phyloP scores from a whole-genome alignment of 2,888 invertebrate genomes.

The Cosmopolites sordidus region DNA sequence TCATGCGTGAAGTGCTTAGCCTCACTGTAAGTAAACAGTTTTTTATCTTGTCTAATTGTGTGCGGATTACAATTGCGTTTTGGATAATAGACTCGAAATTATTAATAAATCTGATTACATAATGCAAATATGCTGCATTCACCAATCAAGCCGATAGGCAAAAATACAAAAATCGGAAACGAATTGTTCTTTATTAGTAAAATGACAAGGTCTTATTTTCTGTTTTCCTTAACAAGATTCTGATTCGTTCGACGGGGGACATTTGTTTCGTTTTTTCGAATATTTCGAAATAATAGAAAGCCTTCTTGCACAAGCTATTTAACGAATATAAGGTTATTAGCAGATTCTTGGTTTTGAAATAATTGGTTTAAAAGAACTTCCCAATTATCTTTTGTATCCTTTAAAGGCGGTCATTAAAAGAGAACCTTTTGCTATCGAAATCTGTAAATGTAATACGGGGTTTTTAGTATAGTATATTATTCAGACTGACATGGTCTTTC shows the following conservation, averaged over 20 bases:
- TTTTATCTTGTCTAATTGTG: neutral
- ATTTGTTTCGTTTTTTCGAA: neutral
- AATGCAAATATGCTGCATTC: conserved; percentile 10
- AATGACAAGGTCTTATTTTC: conserved; percentile 21
- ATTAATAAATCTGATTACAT: neutral
- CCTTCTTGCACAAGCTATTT: no score
- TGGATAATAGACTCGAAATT: neutral
- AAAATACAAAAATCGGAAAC: conserved; percentile 15
- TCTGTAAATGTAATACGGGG: no score
- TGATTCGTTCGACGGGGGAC: neutral
- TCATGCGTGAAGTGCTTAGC: conserved; percentile 1
- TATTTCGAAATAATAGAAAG: no score
- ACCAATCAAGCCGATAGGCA: conserved; percentile 13
- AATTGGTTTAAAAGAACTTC: no score
- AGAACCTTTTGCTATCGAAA: no score
- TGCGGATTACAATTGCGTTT: neutral
- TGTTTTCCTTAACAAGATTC: conserved; percentile 20
- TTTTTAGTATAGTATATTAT: no score
- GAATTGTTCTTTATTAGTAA: conserved; percentile 7
- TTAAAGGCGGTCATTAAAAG: no score
- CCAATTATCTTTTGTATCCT: no score
- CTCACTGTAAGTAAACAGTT: conserved; percentile 21
- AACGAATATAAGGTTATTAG: no score
- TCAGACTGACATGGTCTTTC: no score
- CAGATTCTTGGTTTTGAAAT: no score